A percentile compares a stretch with the other conserved stretches of the same genome.
phyloP scores from a whole-genome alignment of 2,113 vertebrate genomes.

The Phoenicopterus ruber region DNA sequence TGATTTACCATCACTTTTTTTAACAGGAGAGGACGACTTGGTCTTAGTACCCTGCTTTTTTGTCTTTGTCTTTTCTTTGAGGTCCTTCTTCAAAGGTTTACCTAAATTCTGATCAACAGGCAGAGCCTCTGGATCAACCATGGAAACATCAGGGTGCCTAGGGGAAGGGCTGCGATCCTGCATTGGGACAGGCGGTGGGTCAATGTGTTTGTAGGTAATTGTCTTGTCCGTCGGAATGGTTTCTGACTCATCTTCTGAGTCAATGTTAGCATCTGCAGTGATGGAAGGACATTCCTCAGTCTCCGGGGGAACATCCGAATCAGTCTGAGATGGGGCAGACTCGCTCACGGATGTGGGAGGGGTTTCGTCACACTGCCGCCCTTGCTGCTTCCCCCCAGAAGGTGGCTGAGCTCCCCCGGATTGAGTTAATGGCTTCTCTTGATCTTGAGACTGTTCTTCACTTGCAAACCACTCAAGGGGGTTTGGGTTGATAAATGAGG shows the following conservation, averaged over 20 bases:
- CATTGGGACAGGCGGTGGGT: conserved; percentile 84
- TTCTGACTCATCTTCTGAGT: conserved; percentile 96
- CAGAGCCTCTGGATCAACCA: conserved; percentile 92
- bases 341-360: conserved; percentile 93
- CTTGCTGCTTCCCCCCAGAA: conserved; percentile 83
- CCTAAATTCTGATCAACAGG: conserved; percentile 85
- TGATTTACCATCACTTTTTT: conserved; percentile 82
- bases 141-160: conserved; percentile 89
- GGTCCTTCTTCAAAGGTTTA: conserved; percentile 86
- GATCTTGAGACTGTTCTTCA: conserved; percentile 79
- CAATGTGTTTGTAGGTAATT: conserved; percentile 88
- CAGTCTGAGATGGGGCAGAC: conserved; percentile 90
- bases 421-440: conserved; percentile 83
- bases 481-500: conserved; percentile 96
- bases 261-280: conserved; percentile 95
- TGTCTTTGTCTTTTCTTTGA: conserved; percentile 88
- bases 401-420: conserved; percentile 84
- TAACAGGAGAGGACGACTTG: conserved; percentile 87
- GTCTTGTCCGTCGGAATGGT: conserved; percentile 95
- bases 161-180: conserved; percentile 89
- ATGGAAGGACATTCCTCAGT: conserved; percentile 96
- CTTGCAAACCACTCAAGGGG: conserved; percentile 92
- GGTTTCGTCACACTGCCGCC: conserved; percentile 91
- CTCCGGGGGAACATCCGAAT: conserved; percentile 92
- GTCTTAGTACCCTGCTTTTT: conserved; percentile 87